Conservation (phyloP, 2,797 vertebrate genomes). For the Saxicola maurus region DNA sequence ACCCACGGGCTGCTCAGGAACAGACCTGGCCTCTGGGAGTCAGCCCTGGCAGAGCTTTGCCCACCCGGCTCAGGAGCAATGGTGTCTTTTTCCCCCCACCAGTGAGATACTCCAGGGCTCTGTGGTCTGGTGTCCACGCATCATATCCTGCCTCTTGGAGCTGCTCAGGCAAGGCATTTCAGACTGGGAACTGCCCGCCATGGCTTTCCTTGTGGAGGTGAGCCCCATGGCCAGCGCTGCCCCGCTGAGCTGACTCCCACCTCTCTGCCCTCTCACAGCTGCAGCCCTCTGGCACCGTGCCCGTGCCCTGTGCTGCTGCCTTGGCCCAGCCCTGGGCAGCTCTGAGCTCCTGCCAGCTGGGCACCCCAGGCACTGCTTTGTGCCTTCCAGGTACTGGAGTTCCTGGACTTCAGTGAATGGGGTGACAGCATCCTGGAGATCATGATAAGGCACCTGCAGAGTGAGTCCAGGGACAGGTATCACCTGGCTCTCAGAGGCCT, state of each 20-base stretch:
- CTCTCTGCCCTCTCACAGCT: background rate
- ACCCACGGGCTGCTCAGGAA: fast-evolving
- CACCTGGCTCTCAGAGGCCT: background rate
- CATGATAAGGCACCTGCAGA: background rate
- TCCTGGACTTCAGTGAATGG: background rate
- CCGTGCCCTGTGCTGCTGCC: background rate
- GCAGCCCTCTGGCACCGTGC: background rate
- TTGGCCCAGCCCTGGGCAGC: background rate
- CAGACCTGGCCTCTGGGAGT: background rate
- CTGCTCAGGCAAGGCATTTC: no score
- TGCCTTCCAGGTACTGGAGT: background rate
- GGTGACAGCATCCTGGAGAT: background rate
- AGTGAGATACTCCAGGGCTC: no score
- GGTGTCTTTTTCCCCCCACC: background rate
- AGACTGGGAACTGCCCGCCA: no score
- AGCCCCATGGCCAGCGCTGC: fast-evolving
- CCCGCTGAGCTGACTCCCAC: background rate
- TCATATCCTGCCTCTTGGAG: no score
- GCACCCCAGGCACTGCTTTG: background rate
- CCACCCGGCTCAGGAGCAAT: fast-evolving
- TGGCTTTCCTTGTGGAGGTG: background rate
- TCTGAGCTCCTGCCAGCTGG: background rate
- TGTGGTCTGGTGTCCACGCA: no score
- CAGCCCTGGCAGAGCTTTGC: background rate
- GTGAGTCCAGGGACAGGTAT: fast-evolving